These are phyloP conservation scores for Alviniconcha strummeri DNA, from an alignment of 2,888 invertebrate species.

Conservation along the genomic window DNA sequence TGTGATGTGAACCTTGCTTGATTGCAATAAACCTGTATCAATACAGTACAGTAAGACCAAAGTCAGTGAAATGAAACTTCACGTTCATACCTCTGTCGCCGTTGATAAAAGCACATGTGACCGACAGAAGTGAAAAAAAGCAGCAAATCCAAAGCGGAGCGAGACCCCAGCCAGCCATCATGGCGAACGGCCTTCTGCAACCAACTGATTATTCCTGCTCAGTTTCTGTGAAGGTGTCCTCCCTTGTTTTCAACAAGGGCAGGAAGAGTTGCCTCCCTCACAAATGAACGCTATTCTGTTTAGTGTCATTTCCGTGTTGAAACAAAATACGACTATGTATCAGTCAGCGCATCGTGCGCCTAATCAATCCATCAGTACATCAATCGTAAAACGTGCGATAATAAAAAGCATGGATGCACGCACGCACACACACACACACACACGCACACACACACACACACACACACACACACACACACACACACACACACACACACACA, in stretches of 20 bases:
- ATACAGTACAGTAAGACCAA: no score
- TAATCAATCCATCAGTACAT: no score
- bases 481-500: not conserved
- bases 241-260: not conserved
- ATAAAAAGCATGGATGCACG: not conserved
- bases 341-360: no score
- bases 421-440: not conserved
- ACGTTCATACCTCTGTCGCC: not conserved
- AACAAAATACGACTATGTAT: no score
- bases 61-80: no score
- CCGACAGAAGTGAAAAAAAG: not conserved
- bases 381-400: no score
- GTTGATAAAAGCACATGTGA: not conserved
- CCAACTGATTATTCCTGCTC: not conserved
- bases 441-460: not conserved
- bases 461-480: not conserved
- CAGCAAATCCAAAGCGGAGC: not conserved
- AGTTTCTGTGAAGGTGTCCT: not conserved
- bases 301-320: no score
- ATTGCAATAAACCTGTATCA: no score
- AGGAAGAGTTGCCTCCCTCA: not conserved
- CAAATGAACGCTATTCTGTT: not conserved
- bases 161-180: not conserved
- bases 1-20: no score
- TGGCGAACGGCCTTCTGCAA: not conserved